Conservation (phyloP, 1,140 invertebrate species). For the Bacillus rossius region DNA sequence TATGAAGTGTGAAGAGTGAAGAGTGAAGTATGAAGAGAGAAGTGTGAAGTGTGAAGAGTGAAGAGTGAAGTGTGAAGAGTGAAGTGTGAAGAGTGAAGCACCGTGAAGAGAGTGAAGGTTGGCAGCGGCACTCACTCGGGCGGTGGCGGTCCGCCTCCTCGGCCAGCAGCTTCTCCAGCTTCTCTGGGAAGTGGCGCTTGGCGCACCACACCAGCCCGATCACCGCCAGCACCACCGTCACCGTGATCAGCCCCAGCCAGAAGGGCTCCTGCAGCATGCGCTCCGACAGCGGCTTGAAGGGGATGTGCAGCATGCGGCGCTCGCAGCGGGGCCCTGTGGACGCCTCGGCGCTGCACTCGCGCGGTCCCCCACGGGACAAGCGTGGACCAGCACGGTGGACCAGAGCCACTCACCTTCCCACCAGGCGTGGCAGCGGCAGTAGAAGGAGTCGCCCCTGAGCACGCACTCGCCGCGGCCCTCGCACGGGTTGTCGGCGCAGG, state of each 20-base stretch:
- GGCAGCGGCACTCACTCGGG: neutral
- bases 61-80: too few relatives aligned
- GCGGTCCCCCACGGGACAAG: neutral
- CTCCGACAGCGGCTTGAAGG: conserved; percentile 56
- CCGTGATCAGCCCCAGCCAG: conserved; percentile 74
- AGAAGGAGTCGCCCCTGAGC: conserved; percentile 52
- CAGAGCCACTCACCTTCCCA: conserved; percentile 52
- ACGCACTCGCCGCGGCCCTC: conserved; percentile 61
- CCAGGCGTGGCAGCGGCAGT: conserved; percentile 64
- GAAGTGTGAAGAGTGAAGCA: too few relatives aligned
- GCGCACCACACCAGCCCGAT: conserved; percentile 74
- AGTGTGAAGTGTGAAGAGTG: too few relatives aligned
- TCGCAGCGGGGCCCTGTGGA: conserved; percentile 50
- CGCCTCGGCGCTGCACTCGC: neutral
- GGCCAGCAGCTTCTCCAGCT: conserved; percentile 72
- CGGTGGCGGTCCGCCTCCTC: conserved; percentile 64
- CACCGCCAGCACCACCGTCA: conserved; percentile 63
- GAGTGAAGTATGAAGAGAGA: too few relatives aligned
- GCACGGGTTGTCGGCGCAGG: conserved; percentile 64
- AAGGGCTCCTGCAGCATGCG: conserved; percentile 78
- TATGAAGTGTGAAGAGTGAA: too few relatives aligned
- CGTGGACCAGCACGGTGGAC: neutral
- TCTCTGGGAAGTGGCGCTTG: conserved; percentile 74
- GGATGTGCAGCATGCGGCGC: conserved; percentile 54
- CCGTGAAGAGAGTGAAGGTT: too few relatives aligned